Evolutionary conservation across 2,797 vertebrate species (phyloP).

Genomic region (Characodon lateralis): DNA sequence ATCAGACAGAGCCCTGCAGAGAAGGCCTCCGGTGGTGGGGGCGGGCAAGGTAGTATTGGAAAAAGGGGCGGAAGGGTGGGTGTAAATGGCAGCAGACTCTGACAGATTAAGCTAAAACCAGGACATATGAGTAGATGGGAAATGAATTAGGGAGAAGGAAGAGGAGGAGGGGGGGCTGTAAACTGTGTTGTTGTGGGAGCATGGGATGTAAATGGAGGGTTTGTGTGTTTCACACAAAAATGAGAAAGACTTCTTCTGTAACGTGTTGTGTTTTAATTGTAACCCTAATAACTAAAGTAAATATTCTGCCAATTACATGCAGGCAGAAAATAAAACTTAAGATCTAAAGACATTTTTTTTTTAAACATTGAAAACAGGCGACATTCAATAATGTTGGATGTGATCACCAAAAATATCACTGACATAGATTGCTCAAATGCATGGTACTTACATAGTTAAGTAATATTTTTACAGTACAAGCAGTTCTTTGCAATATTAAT

Average conservation of each 20-base stretch:
- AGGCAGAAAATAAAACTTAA: not conserved
- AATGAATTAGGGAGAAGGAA: conserved; percentile 4
- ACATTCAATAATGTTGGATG: not conserved
- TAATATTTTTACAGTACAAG: no score
- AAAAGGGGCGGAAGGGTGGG: not conserved
- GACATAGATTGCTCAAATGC: no score
- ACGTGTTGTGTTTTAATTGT: not conserved
- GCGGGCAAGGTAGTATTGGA: conserved; percentile 42
- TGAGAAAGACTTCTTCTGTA: not conserved
- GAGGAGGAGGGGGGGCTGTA: not conserved
- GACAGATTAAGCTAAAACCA: conserved; percentile 45
- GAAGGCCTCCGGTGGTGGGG: conserved; percentile 87
- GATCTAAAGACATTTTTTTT: not conserved
- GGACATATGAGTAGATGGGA: conserved; percentile 28
- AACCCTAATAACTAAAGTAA: not conserved
- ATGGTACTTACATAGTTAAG: no score
- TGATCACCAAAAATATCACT: no score
- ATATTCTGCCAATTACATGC: not conserved
- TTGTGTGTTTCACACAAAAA: conserved; percentile 17
- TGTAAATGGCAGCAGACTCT: conserved; percentile 40
- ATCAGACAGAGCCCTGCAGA: conserved; percentile 99
- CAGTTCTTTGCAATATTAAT: no score
- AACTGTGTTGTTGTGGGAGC: conserved; percentile 11
- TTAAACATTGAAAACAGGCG: not conserved
- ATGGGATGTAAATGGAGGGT: conserved; percentile 6